Evolutionary conservation across 2,797 vertebrate species (phyloP), one percentile per base, ranked within the genome.

Genomic region (Propithecus perrieri): DNA sequence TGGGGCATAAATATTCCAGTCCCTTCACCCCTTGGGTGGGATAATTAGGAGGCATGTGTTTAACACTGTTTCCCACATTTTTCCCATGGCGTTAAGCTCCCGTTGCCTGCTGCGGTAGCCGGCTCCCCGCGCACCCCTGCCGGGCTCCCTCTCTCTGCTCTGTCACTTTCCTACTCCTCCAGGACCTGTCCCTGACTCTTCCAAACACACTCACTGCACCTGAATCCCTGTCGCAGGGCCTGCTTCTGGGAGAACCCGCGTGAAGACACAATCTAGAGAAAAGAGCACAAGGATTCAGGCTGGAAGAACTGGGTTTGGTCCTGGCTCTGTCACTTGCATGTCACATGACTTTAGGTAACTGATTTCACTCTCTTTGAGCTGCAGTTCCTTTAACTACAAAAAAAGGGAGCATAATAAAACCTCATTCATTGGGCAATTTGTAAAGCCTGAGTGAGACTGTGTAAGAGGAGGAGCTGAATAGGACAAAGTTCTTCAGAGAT

Each of bases 1-100:
- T 59, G 92, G 93, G 91, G 93, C 78, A 85, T 85, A 92, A 94
- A 76, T 65, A 89, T 41, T 65, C 55, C 30, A 67, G 53, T n/a
- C 59, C 71, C 30, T 79, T 84, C 61, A 12, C 11, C 46, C 22
- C 38, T 84, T 30, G 63, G 72, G 59, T 57, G 55, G 35, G 65
- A 72, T 86, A 85, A 93, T 93, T 76, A 14, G 2, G 11, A 95
- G 33, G 8, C 63, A n/a, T 33, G n/a, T 12, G 11, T 72, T 79
- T 84, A 63, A 17, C 43, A 84, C 24, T 26, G 26, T 75, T 93
- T 83, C 41, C 75, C 30, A 10, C 7, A 53, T 81, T 93, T 93
- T 88, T 53, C 59, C 50, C 8, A 26, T 55, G 48, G 53, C 46
- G 61, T 38, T 55, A 24, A 22, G 53, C 20, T 65, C 26, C 20